A percentile compares a stretch with the other conserved stretches of the same genome.
Conservation (phyloP, 2,888 invertebrate species). For the Synergus gifuensis region DNA sequence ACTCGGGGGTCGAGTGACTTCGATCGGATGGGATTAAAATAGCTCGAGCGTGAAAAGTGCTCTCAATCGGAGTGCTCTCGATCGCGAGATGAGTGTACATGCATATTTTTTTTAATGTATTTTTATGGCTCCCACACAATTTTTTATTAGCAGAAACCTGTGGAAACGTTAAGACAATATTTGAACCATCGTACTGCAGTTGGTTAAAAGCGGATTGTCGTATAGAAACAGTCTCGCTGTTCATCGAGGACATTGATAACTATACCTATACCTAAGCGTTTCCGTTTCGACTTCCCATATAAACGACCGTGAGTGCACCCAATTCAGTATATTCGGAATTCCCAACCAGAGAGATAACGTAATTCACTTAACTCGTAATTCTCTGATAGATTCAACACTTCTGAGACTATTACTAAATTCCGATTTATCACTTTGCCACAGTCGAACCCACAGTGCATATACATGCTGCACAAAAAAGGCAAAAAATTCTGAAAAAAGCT, state of each 20-base stretch:
- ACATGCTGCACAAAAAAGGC: no score
- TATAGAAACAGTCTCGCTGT: background rate
- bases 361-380: constrained; percentile 31
- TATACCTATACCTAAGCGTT: background rate
- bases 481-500: no score
- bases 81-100: no score
- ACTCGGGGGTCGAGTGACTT: no score
- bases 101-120: no score
- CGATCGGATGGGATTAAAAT: no score
- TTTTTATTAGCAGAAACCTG: no score
- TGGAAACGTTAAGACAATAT: no score
- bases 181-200: no score
- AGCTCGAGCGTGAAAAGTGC: no score
- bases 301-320: constrained; percentile 12
- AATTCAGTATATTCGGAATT: constrained; percentile 23
- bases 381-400: constrained; percentile 29
- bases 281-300: background rate
- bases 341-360: constrained; percentile 2
- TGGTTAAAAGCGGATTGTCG: constrained; percentile 6
- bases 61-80: no score
- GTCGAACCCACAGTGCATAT: background rate
- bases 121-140: no score
- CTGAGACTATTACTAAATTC: background rate
- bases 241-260: constrained; percentile 3
- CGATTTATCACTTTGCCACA: constrained; percentile 12